Conservation (phyloP, 2,113 vertebrate species). For the Rhea americana region DNA sequence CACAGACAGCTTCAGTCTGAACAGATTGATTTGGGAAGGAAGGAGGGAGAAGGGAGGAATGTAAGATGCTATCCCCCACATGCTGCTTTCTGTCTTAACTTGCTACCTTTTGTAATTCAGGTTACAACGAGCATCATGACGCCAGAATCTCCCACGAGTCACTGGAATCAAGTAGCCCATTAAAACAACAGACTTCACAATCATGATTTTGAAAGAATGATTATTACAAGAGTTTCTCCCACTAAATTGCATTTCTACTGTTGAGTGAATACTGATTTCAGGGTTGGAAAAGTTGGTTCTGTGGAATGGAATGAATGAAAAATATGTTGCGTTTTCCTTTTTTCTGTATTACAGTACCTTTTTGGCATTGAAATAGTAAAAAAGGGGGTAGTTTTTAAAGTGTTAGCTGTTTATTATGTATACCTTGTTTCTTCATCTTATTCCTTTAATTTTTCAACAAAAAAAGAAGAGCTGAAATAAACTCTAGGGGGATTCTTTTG, state of each 20-base stretch:
- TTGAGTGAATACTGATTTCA: not conserved
- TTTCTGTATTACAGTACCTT: not conserved
- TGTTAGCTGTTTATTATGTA: not conserved
- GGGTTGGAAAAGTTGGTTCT: not conserved
- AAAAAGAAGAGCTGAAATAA: slow-evolving; percentile 5
- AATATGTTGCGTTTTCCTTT: not conserved
- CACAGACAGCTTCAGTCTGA: not conserved
- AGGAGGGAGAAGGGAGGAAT: not conserved
- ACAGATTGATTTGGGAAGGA: not conserved
- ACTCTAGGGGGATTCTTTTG: not conserved
- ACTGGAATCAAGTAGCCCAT: not conserved
- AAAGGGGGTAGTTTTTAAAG: not conserved
- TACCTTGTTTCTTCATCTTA: not conserved
- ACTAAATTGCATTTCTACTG: not conserved
- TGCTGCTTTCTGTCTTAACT: not conserved
- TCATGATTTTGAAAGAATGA: not conserved
- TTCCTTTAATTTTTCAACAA: not conserved
- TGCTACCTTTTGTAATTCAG: not conserved
- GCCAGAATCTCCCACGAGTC: not conserved
- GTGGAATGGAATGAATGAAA: not conserved
- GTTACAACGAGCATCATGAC: not conserved
- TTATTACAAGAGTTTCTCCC: not conserved
- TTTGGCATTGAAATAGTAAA: not conserved
- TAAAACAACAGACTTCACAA: not conserved
- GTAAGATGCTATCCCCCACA: not conserved